Evolutionary conservation across 2,113 vertebrate species (phyloP).

Genomic region (Gnathochromis pfefferi): DNA sequence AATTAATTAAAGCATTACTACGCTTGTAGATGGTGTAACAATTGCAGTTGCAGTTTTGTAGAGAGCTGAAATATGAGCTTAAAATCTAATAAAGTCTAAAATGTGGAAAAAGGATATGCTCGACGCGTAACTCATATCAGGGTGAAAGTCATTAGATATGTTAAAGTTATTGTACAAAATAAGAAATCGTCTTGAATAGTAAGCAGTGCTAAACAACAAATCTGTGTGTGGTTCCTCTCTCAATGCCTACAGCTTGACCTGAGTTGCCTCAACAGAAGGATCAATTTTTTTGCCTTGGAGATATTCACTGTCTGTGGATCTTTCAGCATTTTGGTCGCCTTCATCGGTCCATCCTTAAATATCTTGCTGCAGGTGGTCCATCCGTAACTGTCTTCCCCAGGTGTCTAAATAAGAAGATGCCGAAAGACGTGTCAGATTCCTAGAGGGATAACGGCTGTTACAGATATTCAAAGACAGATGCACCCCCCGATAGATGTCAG

Average conservation of each 20-base stretch:
- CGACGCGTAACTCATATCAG: neutral
- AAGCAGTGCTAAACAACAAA: neutral
- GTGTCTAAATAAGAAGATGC: conserved; percentile 35
- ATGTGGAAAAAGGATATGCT: neutral
- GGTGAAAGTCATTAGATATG: neutral
- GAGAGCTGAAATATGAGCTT: neutral
- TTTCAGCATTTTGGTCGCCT: neutral
- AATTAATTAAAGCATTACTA: neutral
- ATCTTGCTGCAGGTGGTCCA: conserved; percentile 33
- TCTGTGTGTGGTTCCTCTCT: neutral
- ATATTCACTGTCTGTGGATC: neutral
- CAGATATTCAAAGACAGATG: neutral
- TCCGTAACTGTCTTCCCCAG: conserved; percentile 11
- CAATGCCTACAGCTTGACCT: neutral
- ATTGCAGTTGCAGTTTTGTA: neutral
- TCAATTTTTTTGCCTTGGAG: accelerated
- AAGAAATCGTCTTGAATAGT: neutral
- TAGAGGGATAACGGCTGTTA: neutral
- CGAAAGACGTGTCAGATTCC: conserved; percentile 38
- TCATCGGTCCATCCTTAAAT: neutral
- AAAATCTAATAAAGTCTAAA: neutral
- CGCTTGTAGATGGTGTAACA: neutral
- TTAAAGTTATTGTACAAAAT: neutral
- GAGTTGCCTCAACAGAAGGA: neutral
- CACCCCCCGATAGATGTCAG: neutral